A percentile compares a stretch with the other conserved stretches of the same genome.
These are phyloP conservation scores for Ophion slaviceki DNA, from an alignment of 2,888 invertebrate genomes.

Conservation along the genomic window DNA sequence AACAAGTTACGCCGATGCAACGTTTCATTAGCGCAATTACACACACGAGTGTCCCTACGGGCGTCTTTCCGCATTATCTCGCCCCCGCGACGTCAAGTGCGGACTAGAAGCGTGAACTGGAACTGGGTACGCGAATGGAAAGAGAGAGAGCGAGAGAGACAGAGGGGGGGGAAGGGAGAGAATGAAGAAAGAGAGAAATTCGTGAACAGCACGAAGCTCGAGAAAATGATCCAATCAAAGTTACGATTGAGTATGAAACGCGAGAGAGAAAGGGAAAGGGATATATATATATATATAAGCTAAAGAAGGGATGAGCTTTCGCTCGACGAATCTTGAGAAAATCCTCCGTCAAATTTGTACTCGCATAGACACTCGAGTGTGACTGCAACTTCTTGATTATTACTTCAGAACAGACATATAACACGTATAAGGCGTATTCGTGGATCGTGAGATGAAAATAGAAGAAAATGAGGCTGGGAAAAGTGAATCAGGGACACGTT, in stretches of 20 bases:
- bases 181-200: neutral
- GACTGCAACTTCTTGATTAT: slow-evolving; percentile 43
- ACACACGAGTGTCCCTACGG: slow-evolving; percentile 12
- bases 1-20: slow-evolving; percentile 2
- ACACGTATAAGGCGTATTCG: slow-evolving; percentile 6
- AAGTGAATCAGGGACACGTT: slow-evolving; percentile 1
- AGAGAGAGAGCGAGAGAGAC: slow-evolving; percentile 6
- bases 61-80: slow-evolving; percentile 33
- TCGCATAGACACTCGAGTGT: slow-evolving; percentile 15
- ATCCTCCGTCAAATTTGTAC: slow-evolving; percentile 48
- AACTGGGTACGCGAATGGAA: slow-evolving; percentile 24
- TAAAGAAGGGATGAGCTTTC: slow-evolving; percentile 20
- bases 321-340: slow-evolving; percentile 16
- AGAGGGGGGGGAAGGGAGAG: neutral
- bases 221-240: slow-evolving; percentile 66
- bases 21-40: slow-evolving; percentile 38
- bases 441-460: slow-evolving; percentile 4
- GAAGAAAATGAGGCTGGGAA: slow-evolving; percentile 4
- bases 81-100: slow-evolving; percentile 26
- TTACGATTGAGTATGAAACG: slow-evolving; percentile 53
- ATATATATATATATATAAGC: neutral
- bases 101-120: slow-evolving; percentile 9
- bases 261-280: slow-evolving; percentile 20
- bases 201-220: slow-evolving; percentile 27
- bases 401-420: slow-evolving; percentile 22